Base-by-base conservation (phyloP, 2,888 invertebrate genomes). In the Spatulosminthurus flaviceps region DNA sequence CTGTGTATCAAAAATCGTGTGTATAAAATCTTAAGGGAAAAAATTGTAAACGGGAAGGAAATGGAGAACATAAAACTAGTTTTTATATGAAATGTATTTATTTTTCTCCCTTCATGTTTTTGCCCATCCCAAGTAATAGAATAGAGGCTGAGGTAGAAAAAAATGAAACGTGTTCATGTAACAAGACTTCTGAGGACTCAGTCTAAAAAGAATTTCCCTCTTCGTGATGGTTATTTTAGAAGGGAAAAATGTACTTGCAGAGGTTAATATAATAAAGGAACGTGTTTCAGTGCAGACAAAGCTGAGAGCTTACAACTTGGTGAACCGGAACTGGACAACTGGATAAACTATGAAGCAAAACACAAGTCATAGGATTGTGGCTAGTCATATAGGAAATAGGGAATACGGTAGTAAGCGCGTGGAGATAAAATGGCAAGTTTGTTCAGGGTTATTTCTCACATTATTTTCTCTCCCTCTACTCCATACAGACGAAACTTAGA, bases 51-150 rank as follows among this genome's bases (percentile, higher is more conserved):
- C 5, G 51, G 5, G 16, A n/a, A 51, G 51, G 51, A 51, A 51
- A 51, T 51, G 51, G 51, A 51, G 51, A 51, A 4, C 51, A 51
- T 51, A 51, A 51, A 51, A 51, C 51, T 51, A 51, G 51, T 51
- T 51, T 51, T 51, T 51, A 51, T 51, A 51, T n/a, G 2, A 2
- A 51, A 51, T 51, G 51, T 19, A 51, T 51, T 51, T 51, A 51
- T 51, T 51, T 51, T 13, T 9, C n/a, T 51, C 51, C 51, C 51
- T 51, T 4, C 16, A 51, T 51, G 51, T 51, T n/a, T n/a, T n/a
- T 51, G 16, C 5, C 51, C 51, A 51, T 51, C 16, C 16, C 13
- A 13, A 9, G 13, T 51, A 51, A 51, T 51, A 51, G 51, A 51
- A 51, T 51, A 51, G 51, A 51, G 16, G 13, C 41, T 7, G 41